phyloP scores from a whole-genome alignment of 2,888 invertebrate species.

The Oconnorella tubifera region DNA sequence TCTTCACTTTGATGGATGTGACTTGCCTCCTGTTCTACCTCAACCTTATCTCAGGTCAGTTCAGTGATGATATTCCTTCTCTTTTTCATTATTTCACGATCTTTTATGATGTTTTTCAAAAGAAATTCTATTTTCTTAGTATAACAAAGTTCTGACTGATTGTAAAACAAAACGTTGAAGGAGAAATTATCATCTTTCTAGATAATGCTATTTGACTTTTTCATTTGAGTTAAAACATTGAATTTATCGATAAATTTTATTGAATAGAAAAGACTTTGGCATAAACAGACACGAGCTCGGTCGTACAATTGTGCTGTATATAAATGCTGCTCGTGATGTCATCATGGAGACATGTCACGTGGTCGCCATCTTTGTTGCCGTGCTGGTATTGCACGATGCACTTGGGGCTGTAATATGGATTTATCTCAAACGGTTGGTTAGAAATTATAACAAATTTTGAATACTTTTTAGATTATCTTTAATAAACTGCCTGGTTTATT shows the following conservation, averaged over 20 bases:
- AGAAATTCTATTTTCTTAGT: too few relatives aligned
- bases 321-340: conserved; percentile 42
- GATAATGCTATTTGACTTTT: too few relatives aligned
- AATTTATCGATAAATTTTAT: not conserved
- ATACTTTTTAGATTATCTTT: too few relatives aligned
- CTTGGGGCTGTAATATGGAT: conserved; percentile 51
- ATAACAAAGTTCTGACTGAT: too few relatives aligned
- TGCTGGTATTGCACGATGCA: conserved; percentile 48
- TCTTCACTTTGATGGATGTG: conserved; percentile 36
- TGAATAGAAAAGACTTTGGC: conserved; percentile 31
- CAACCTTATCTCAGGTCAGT: conserved; percentile 31
- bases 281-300: conserved; percentile 26
- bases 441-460: too few relatives aligned
- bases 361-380: conserved; percentile 45
- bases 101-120: too few relatives aligned
- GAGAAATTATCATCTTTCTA: too few relatives aligned
- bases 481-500: too few relatives aligned
- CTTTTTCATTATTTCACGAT: too few relatives aligned
- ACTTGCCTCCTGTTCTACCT: conserved; percentile 36
- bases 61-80: not conserved
- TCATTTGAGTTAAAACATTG: too few relatives aligned
- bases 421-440: too few relatives aligned
- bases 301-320: conserved; percentile 31
- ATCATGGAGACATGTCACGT: conserved; percentile 48
- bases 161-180: too few relatives aligned